Base-by-base conservation (phyloP, 2,888 invertebrate genomes). In the Camptogramma bilineatum region DNA sequence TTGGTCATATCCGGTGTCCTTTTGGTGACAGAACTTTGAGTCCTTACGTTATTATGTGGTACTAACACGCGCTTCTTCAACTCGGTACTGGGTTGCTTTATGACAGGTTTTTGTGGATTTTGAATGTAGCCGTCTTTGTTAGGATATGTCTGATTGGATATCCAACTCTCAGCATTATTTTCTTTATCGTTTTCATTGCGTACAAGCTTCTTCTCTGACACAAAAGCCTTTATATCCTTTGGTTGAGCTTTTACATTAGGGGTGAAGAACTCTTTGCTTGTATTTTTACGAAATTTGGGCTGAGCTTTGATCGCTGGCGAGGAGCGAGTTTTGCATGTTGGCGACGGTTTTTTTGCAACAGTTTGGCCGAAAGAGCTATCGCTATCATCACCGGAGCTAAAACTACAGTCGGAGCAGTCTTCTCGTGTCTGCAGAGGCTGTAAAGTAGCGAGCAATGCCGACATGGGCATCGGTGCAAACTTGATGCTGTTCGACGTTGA, bases 391-490 rank as follows among this genome's bases (percentile, higher is more conserved):
- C 74, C 82, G 3, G 87, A 86, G 5, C 76, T 72, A 62, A 81
- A 86, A 73, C 90, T 89, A 13, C 81, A 75, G 44, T 90, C 87
- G 1, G 82, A 83, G 50, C 83, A 85, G 44, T 85, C 82, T 9
- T 74, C 75, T 52, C 81, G 73, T 39, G 81, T 76, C 68, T 87
- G 82, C 52, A 91, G 69, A 42, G 88, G 84, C 81, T 83, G 82
- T 70, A 93, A 83, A 73, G 86, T 88, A 0, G 91, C 91, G 17
- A 93, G 74, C 73, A 93, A 83, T 61, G 84, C 88, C 62, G 92
- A 88, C 84, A 93, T 88, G 13, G 93, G 91, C 88, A 93, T 87
- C 13, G 93, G 93, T 44, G 85, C 82, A 69, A 91, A 91, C 70
- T 92, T 92, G 58, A 86, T 84, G 75, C 90, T 90, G 68, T 88